Percentiles rank a stretch among this genome's conserved stretches.
Evolutionary conservation across 2,888 invertebrate species (phyloP).

Genomic region (Aelia acuminata): DNA sequence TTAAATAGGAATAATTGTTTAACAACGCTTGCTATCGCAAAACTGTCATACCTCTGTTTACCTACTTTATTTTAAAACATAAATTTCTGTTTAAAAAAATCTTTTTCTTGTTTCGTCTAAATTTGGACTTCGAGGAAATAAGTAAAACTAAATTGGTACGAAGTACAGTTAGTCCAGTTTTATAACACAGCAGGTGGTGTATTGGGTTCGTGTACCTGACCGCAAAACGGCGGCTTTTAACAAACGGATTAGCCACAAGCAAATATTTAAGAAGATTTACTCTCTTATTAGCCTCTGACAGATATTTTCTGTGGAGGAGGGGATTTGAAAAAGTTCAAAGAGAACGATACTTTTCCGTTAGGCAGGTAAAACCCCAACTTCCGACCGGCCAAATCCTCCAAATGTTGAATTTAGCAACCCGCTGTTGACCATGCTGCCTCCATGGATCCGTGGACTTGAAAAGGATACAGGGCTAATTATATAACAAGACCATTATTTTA

Average conservation of each 20-base stretch:
- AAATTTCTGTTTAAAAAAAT: no score
- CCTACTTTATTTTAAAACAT: no score
- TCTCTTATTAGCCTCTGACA: constrained; percentile 17
- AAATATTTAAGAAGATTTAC: constrained; percentile 28
- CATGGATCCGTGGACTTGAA: neutral
- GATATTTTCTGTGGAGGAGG: neutral
- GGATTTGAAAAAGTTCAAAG: neutral
- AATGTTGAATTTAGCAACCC: neutral
- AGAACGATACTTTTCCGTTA: neutral
- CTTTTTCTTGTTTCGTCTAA: neutral
- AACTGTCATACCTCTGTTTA: no score
- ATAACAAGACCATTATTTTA: no score
- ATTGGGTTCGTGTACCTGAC: neutral
- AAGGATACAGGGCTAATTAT: no score
- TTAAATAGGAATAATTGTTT: no score
- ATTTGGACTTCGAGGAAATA: neutral
- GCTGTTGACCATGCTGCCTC: neutral
- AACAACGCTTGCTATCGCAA: no score
- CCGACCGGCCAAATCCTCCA: neutral
- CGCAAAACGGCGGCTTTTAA: neutral
- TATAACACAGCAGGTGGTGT: neutral
- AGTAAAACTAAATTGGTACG: neutral
- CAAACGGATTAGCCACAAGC: neutral
- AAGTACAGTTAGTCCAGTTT: neutral
- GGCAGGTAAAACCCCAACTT: neutral